Percentiles rank a stretch among this genome's conserved stretches.
These are phyloP conservation scores for Hymenopus coronatus DNA, from an alignment of 2,888 invertebrate genomes.

Conservation along the genomic window DNA sequence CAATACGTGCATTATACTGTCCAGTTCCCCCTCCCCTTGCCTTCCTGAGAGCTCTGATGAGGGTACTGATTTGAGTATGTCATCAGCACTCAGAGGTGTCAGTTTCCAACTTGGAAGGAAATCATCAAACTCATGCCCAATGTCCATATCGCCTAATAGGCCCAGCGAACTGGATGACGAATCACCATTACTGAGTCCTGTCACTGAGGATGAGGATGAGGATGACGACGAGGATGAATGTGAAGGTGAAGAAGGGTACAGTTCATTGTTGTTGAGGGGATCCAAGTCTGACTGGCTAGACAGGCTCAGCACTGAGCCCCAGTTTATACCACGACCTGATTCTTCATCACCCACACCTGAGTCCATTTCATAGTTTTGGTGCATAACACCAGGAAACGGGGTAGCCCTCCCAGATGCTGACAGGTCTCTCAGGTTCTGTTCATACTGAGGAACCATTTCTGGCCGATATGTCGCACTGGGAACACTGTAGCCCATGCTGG, in stretches of 20 bases:
- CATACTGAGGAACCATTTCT: constrained; percentile 40
- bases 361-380: constrained; percentile 61
- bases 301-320: constrained; percentile 86
- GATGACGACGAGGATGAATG: constrained; percentile 29
- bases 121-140: constrained; percentile 55
- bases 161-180: constrained; percentile 22
- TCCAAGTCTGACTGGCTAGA: constrained; percentile 84
- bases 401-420: constrained; percentile 63
- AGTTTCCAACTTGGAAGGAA: constrained; percentile 53
- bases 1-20: constrained; percentile 67
- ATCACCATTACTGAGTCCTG: constrained; percentile 25
- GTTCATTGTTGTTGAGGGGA: constrained; percentile 76
- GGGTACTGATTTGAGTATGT: constrained; percentile 50
- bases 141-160: constrained; percentile 53
- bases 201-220: background rate
- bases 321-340: constrained; percentile 77
- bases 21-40: constrained; percentile 52
- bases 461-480: constrained; percentile 20
- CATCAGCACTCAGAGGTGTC: constrained; percentile 51
- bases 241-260: constrained; percentile 50
- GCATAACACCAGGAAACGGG: constrained; percentile 59
- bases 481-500: constrained; percentile 31
- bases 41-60: constrained; percentile 39
- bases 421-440: constrained; percentile 51
- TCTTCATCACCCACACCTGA: constrained; percentile 52